phyloP scores from a whole-genome alignment of 2,888 invertebrate genomes.

The Myopa tessellatipennis region DNA sequence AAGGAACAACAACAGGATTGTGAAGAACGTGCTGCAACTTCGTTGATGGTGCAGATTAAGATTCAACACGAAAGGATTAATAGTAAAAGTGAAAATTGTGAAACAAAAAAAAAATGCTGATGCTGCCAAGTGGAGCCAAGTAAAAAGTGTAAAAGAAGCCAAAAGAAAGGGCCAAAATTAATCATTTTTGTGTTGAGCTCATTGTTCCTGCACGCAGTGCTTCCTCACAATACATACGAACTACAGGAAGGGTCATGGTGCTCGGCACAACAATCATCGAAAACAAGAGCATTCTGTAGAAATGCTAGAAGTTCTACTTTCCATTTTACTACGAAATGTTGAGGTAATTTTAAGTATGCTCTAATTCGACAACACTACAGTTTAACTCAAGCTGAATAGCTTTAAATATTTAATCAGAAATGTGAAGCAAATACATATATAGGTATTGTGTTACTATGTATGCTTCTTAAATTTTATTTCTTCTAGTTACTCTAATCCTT shows the following conservation, averaged over 20 bases:
- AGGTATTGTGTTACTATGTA: no score
- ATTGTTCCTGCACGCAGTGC: background rate
- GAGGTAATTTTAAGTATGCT: conserved; percentile 19
- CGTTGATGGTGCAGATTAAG: conserved; percentile 18
- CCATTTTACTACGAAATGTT: conserved; percentile 17
- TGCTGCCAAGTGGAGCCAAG: conserved; percentile 3
- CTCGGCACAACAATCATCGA: no score
- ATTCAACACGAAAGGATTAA: conserved; percentile 12
- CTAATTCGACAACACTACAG: no score
- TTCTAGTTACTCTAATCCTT: background rate
- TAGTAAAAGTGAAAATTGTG: conserved; percentile 30
- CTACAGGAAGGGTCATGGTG: no score
- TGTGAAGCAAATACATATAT: background rate
- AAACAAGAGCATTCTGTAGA: no score
- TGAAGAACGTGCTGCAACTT: conserved; percentile 1
- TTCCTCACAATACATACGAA: background rate
- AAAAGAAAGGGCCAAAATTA: no score
- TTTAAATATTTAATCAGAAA: background rate
- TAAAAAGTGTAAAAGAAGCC: background rate
- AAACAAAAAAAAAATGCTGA: conserved; percentile 21
- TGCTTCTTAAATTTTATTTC: no score
- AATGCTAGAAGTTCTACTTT: background rate
- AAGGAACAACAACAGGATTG: conserved; percentile 1
- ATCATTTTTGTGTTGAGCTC: background rate
- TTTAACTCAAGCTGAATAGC: background rate